These are phyloP conservation scores for Strigamia transsilvanica DNA, from an alignment of 2,888 invertebrate species.

Conservation along the genomic window DNA sequence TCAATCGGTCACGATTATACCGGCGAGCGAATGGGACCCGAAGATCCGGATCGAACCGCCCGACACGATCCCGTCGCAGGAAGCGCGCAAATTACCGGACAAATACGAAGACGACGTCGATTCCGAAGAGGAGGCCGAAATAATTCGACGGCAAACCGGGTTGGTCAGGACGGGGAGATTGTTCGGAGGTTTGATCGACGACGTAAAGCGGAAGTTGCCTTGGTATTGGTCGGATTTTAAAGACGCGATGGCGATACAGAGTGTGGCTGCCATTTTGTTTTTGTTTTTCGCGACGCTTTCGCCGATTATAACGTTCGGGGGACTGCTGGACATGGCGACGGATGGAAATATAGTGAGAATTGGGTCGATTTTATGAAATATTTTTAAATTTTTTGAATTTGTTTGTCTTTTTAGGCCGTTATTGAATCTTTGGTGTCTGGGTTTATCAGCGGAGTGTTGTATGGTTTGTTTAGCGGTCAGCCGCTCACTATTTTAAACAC, in stretches of 20 bases:
- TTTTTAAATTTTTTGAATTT: not conserved
- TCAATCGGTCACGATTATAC: constrained; percentile 61
- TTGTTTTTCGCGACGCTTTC: constrained; percentile 68
- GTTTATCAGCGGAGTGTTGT: constrained; percentile 62
- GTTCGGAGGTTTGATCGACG: constrained; percentile 68
- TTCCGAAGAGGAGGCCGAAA: constrained; percentile 59
- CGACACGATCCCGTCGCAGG: constrained; percentile 61
- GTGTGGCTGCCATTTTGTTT: constrained; percentile 67
- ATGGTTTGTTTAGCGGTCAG: constrained; percentile 64
- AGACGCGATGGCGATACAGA: constrained; percentile 66
- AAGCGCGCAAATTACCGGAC: constrained; percentile 58
- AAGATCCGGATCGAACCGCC: constrained; percentile 66
- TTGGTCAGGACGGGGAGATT: constrained; percentile 59
- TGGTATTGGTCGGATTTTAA: constrained; percentile 65
- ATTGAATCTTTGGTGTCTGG: constrained; percentile 68
- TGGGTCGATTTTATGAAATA: not conserved
- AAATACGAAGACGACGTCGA: constrained; percentile 54
- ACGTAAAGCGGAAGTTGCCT: constrained; percentile 67
- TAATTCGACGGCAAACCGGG: constrained; percentile 56
- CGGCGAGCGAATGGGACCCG: constrained; percentile 65
- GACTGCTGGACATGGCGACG: constrained; percentile 67
- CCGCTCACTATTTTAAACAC: constrained; percentile 66
- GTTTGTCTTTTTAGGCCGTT: constrained; percentile 64
- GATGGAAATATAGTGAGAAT: constrained; percentile 65
- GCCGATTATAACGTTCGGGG: constrained; percentile 69